Percentiles rank a stretch among this genome's conserved stretches.
These are phyloP conservation scores for Cephus runcator DNA, from an alignment of 2,888 invertebrate genomes.

Conservation along the genomic window DNA sequence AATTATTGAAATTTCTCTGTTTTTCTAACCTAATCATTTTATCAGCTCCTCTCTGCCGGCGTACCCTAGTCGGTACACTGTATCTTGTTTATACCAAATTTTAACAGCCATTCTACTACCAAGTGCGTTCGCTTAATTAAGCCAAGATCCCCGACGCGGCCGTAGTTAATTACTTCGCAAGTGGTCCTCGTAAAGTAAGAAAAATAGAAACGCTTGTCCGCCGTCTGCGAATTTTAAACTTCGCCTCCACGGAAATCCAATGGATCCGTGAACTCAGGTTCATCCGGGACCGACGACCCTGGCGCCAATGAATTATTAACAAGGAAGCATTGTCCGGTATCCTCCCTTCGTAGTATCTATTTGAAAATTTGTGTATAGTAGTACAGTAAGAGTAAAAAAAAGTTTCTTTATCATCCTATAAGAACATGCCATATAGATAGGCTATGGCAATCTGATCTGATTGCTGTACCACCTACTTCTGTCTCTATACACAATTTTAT, in stretches of 20 bases:
- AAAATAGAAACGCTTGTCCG: background rate
- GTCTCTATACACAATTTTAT: background rate
- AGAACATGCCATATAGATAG: background rate
- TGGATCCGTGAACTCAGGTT: background rate
- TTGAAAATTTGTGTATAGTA: background rate
- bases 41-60: background rate
- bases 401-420: background rate
- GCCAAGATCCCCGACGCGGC: background rate
- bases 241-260: background rate
- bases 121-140: background rate
- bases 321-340: background rate
- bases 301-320: background rate
- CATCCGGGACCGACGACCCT: background rate
- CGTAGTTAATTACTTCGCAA: background rate
- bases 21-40: background rate
- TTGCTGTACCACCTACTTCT: background rate
- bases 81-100: background rate
- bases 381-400: background rate
- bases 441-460: background rate
- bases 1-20: background rate
- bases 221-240: background rate
- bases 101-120: background rate
- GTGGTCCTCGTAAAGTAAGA: background rate
- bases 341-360: background rate
- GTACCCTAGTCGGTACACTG: background rate